These are phyloP conservation scores for Napeogenes inachia DNA, from an alignment of 2,888 invertebrate genomes.

Conservation along the genomic window DNA sequence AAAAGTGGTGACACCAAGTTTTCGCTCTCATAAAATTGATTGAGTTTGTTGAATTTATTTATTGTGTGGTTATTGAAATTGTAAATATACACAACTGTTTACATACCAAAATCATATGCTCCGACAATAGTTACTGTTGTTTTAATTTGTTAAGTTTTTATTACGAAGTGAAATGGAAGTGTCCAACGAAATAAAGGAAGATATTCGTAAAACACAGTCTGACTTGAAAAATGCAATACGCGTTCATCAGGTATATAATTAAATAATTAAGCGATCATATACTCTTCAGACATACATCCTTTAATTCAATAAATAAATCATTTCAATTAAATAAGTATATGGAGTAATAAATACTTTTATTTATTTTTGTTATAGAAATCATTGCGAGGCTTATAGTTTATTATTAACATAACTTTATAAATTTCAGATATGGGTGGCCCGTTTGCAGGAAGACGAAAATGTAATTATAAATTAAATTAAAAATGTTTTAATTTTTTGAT, in stretches of 20 bases:
- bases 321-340: no score
- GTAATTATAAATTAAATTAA: conserved; percentile 52
- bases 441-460: conserved; percentile 75
- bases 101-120: neutral
- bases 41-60: neutral
- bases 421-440: conserved; percentile 75
- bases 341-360: neutral
- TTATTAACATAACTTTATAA: conserved; percentile 23
- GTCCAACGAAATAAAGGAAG: conserved; percentile 79
- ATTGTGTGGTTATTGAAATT: neutral
- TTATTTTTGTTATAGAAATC: neutral
- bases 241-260: conserved; percentile 77
- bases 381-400: neutral
- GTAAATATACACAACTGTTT: neutral
- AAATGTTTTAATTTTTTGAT: conserved; percentile 8
- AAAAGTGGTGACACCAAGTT: conserved; percentile 6
- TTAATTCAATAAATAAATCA: no score
- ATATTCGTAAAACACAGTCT: conserved; percentile 77
- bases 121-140: neutral
- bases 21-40: conserved; percentile 5
- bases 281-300: neutral
- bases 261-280: conserved; percentile 1
- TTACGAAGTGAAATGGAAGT: conserved; percentile 69
- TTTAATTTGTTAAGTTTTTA: conserved; percentile 1
- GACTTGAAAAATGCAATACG: conserved; percentile 80